Evolutionary conservation across 2,113 vertebrate species (phyloP), one percentile per base, ranked within the genome.

Genomic region (Recurvirostra avosetta): DNA sequence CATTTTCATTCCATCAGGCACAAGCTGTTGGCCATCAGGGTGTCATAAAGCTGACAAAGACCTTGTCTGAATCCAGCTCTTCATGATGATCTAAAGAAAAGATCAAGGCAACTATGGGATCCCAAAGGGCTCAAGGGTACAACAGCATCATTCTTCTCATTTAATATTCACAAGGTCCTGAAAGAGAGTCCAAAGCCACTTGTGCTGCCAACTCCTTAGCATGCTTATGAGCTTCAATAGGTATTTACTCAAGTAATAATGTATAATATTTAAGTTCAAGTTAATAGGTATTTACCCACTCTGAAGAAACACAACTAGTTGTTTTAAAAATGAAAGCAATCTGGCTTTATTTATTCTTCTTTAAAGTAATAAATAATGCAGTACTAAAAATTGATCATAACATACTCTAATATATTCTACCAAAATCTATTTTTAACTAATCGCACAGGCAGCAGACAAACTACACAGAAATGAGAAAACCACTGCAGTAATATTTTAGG

Each of bases 311-410:
- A 92, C 59, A 41, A 88, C 45, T 71, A 81, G 38, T 40, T 95
- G 38, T 62, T 84, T 95, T 75, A 75, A 72, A 95, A 96, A 77
- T 78, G 12, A 92, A 95, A 80, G 56, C 76, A 85, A 93, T 86
- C 80, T 77, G 67, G n/a, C 50, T 91, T 86, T 85, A 92, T 89
- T 96, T 93, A 81, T 78, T 96, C 55, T 93, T 95, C 72, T 75
- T 84, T 81, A 81, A 95, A 91, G 70, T 68, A 89, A 90, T 94
- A 95, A 96, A 95, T 95, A 94, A 96, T 94, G 56, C 80, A 96
- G 80, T 65, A 55, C 61, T 88, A 71, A 84, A 94, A 97, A 94
- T 32, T 87, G 77, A 94, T 92, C 79, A 76, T 80, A 92, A 70
- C 47, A 59, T 34, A 55, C 50, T 83, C 21, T 53, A 83, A 94